These are phyloP conservation scores for Diabrotica balteata DNA, from an alignment of 2,888 invertebrate genomes.

Conservation along the genomic window DNA sequence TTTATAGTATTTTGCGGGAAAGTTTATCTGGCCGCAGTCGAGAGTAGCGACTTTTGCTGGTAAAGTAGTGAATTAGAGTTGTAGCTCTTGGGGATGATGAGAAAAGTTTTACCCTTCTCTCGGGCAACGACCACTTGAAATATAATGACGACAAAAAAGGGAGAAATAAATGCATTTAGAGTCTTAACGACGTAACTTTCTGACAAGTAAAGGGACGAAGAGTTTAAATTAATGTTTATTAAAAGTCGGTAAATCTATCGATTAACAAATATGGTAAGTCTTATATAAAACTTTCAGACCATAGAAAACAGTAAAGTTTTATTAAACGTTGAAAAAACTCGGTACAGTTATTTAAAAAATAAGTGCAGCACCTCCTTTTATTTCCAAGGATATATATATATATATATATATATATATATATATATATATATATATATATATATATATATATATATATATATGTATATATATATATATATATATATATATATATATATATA, in stretches of 20 bases:
- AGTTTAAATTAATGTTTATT: constrained; percentile 23
- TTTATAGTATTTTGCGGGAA: constrained; percentile 27
- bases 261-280: no score
- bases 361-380: no score
- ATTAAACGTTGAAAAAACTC: no score
- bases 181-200: constrained; percentile 23
- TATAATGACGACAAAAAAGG: constrained; percentile 28
- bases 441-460: no score
- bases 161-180: constrained; percentile 24
- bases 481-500: no score
- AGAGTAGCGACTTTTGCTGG: constrained; percentile 21
- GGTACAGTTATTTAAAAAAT: no score
- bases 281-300: no score
- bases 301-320: no score
- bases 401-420: no score
- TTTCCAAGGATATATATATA: no score
- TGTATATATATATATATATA: no score
- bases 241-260: constrained; percentile 7
- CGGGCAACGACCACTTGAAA: constrained; percentile 28
- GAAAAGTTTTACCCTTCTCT: constrained; percentile 28
- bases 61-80: constrained; percentile 28
- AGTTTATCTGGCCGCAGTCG: constrained; percentile 25
- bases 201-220: constrained; percentile 3
- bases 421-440: no score
- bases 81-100: constrained; percentile 25